Percentiles rank a stretch among this genome's conserved stretches.
Evolutionary conservation across 1,140 invertebrate genomes (phyloP).

Genomic region (Cotesia typhae): DNA sequence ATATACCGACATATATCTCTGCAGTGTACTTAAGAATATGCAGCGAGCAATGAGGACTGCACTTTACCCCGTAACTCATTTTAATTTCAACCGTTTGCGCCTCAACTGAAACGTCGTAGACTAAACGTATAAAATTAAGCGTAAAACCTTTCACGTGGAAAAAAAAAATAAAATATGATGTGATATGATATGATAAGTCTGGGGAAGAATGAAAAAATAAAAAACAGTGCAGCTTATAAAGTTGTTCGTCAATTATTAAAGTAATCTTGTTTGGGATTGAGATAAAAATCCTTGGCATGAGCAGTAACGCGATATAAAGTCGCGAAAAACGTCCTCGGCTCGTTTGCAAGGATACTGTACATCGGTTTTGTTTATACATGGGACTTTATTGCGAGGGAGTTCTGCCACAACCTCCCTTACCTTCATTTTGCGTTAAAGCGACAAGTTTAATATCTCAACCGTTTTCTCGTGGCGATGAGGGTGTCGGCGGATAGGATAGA

Average conservation of each 20-base stretch:
- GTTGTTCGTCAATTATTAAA: slow-evolving; percentile 11
- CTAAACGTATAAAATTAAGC: not conserved
- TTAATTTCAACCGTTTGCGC: not conserved
- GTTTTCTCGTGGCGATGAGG: slow-evolving; percentile 20
- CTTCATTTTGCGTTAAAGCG: slow-evolving; percentile 59
- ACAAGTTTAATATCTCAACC: slow-evolving; percentile 59
- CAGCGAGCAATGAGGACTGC: slow-evolving; percentile 1
- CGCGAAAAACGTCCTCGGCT: slow-evolving; percentile 16
- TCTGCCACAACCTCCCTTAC: slow-evolving; percentile 28
- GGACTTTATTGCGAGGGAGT: slow-evolving; percentile 31
- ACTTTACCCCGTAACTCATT: too few species aligned
- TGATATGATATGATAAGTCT: not conserved
- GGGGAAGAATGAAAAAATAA: slow-evolving; percentile 5
- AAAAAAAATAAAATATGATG: not conserved
- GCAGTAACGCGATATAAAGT: slow-evolving; percentile 19
- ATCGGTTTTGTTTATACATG: not conserved
- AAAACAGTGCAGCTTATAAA: not conserved
- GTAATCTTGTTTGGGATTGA: slow-evolving; percentile 5
- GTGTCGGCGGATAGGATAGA: slow-evolving; percentile 27
- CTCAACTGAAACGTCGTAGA: too few species aligned
- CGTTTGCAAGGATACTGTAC: slow-evolving; percentile 6
- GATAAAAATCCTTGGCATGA: slow-evolving; percentile 12
- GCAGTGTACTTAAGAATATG: not conserved
- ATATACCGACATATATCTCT: slow-evolving; percentile 2
- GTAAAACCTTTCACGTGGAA: not conserved